Base-by-base conservation (phyloP, 1,140 invertebrate species). In the Calosoma granatense region DNA sequence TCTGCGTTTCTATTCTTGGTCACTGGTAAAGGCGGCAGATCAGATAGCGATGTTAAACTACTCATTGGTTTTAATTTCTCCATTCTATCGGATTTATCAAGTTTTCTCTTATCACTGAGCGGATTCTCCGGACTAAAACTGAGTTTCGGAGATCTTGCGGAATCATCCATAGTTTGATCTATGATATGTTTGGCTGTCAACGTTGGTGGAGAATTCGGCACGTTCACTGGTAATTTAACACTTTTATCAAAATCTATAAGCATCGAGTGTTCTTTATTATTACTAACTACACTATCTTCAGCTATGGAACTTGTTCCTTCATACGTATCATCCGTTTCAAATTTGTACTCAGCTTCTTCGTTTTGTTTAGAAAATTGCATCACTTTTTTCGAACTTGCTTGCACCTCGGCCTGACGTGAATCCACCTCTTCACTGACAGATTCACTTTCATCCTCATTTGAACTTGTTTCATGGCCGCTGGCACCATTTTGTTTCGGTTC, bases 21-120 rank as follows among this genome's bases (percentile, higher is more conserved):
- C 9, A 67, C 26, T 55, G 51, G 60, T 12, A 66, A 41, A 6
- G 67, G 63, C 9, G 65, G 61, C 20, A 67, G 51, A 60, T 66
- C 65, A 14, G 54, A 20, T 26, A 62, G 53, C 11, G 60, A 61
- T 47, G 53, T 60, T 56, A 64, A 59, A 52, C 53, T 63, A 57
- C 56, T 60, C 60, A 64, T 65, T 17, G 62, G 51, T 59, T 65
- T 67, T n/a, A 60, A 52, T 56, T 67, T 67, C 12, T 67, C 65
- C 55, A 52, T 55, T 22, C 22, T 53, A 53, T 53, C 51, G 14
- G 51, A 22, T 22, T 22, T 22, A 22, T 6, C 22, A 9, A 14
- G 21, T 22, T 20, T 22, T 47, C 17, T 47, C 17, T 9, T 12
- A 3, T 47, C 41, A 30, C 6, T 6, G 4, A 14, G 14, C 4